Percentiles rank a stretch among this genome's conserved stretches.
phyloP scores from a whole-genome alignment of 1,140 invertebrate genomes.

The Atopsyche davidsoni region DNA sequence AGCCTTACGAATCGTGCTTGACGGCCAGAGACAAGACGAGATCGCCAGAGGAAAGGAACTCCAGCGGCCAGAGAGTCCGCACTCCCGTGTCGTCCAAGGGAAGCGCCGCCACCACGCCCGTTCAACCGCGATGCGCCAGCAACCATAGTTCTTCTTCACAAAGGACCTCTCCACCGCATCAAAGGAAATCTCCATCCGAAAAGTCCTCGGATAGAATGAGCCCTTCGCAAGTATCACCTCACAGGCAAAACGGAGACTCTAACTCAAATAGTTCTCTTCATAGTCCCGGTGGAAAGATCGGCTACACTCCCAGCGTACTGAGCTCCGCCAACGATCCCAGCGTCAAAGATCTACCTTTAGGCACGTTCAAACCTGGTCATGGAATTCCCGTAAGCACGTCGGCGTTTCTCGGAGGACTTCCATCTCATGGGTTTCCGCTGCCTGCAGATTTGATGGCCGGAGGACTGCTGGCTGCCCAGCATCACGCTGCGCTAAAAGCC shows the following conservation, averaged over 20 bases:
- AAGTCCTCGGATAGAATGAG: slow-evolving; percentile 47
- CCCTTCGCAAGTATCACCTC: slow-evolving; percentile 40
- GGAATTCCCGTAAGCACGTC: slow-evolving; percentile 48
- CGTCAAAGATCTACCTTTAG: slow-evolving; percentile 55
- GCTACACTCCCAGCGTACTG: slow-evolving; percentile 48
- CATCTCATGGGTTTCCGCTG: slow-evolving; percentile 52
- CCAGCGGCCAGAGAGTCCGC: slow-evolving; percentile 48
- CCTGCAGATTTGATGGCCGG: slow-evolving; percentile 68
- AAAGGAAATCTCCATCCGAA: slow-evolving; percentile 46
- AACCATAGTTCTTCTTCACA: slow-evolving; percentile 63
- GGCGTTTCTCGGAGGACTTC: slow-evolving; percentile 48
- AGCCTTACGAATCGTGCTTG: slow-evolving; percentile 63
- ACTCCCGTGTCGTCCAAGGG: slow-evolving; percentile 49
- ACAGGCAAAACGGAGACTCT: slow-evolving; percentile 37
- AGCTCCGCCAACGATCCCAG: slow-evolving; percentile 50
- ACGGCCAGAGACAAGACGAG: slow-evolving; percentile 53
- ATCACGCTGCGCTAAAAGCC: slow-evolving; percentile 62
- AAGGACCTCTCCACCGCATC: slow-evolving; percentile 49
- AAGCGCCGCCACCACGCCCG: slow-evolving; percentile 42
- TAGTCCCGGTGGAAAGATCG: slow-evolving; percentile 43
- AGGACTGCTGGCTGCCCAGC: slow-evolving; percentile 64
- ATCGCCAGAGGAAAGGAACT: slow-evolving; percentile 51
- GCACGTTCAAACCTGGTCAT: slow-evolving; percentile 57
- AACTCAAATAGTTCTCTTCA: slow-evolving; percentile 36
- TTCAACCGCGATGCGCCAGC: slow-evolving; percentile 46